Evolutionary conservation across 2,113 vertebrate species (phyloP).

Genomic region (Colossoma macropomum): DNA sequence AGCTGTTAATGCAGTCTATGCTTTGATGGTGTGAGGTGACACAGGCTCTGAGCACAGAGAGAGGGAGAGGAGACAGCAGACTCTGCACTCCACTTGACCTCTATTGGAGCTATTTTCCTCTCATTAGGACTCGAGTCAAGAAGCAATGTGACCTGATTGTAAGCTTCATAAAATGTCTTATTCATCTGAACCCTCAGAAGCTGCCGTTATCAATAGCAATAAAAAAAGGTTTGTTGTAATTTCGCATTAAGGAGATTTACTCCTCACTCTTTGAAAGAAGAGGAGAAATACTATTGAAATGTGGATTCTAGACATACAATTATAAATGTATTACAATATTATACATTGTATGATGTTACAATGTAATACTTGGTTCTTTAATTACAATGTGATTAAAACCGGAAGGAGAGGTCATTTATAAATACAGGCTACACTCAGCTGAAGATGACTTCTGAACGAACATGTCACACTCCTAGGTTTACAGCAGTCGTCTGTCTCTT

Average conservation of each 20-base stretch:
- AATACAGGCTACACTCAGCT: no score
- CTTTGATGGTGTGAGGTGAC: not conserved
- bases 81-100: constrained; percentile 2
- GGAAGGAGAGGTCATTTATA: no score
- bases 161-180: not conserved
- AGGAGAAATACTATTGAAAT: no score
- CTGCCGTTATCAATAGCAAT: not conserved
- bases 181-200: not conserved
- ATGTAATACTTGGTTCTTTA: no score
- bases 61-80: constrained; percentile 33
- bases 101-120: not conserved
- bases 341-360: no score
- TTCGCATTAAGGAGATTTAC: no score
- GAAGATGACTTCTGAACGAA: no score
- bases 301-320: no score
- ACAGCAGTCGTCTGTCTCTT: not conserved
- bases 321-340: no score
- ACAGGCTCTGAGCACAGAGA: constrained; percentile 18
- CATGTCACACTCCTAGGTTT: no score
- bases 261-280: no score
- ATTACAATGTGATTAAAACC: no score
- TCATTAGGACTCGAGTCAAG: not conserved
- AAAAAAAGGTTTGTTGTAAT: not conserved
- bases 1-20: constrained; percentile 32
- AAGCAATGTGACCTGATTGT: not conserved